A percentile compares a stretch with the other conserved stretches of the same genome.
These are phyloP conservation scores for Smutsia gigantea DNA, from an alignment of 2,797 vertebrate species.

Conservation along the genomic window DNA sequence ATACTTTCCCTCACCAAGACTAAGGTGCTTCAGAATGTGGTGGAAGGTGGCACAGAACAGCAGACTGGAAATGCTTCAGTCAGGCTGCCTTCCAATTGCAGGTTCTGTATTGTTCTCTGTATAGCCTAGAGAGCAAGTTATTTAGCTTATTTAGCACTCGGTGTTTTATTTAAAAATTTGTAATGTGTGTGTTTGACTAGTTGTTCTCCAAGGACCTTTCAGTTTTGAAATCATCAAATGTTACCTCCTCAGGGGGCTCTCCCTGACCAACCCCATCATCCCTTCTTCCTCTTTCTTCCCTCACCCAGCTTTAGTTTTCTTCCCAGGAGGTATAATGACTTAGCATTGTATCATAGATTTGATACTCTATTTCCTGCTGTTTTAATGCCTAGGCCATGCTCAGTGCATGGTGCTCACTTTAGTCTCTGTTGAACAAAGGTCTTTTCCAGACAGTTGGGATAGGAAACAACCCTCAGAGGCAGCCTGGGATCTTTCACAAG, in stretches of 20 bases:
- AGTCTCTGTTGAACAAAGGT: neutral
- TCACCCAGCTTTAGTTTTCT: neutral
- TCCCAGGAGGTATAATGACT: neutral
- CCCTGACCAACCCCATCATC: neutral
- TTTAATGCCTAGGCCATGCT: neutral
- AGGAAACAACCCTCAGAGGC: neutral
- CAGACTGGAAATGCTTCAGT: neutral
- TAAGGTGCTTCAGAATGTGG: neutral
- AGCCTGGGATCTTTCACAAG: neutral
- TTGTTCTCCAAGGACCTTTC: constrained; percentile 5
- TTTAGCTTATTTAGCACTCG: neutral
- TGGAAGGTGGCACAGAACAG: neutral
- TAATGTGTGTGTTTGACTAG: neutral
- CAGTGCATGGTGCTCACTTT: neutral
- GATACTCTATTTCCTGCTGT: neutral
- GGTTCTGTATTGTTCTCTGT: neutral
- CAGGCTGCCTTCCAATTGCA: neutral
- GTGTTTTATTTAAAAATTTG: neutral
- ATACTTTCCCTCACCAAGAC: neutral
- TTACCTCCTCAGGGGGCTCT: neutral
- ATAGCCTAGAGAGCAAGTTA: neutral
- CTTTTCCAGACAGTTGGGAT: neutral
- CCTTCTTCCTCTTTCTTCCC: neutral
- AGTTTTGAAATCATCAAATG: constrained; percentile 17
- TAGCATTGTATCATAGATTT: too few species aligned